Evolutionary conservation across 64 coral and sea anemone species (phyloP).

Genomic region (Stylophora pistillata): DNA sequence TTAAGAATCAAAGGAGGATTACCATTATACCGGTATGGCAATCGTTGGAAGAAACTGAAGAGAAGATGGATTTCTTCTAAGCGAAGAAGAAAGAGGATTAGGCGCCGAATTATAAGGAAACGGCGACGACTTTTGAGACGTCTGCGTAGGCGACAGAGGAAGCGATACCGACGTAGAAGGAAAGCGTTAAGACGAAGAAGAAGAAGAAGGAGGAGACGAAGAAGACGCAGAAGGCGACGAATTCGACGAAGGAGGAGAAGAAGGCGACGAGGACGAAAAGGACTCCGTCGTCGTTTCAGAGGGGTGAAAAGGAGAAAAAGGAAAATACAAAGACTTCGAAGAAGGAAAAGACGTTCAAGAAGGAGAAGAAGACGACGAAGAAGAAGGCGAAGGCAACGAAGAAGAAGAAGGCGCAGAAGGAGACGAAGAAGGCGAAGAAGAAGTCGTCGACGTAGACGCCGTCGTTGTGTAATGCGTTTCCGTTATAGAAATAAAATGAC

Average conservation of each 20-base stretch:
- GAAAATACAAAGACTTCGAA: neutral
- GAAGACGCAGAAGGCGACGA: slow-evolving; percentile 13
- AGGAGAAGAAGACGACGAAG: slow-evolving; percentile 1
- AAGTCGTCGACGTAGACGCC: slow-evolving; percentile 6
- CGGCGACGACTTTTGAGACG: neutral
- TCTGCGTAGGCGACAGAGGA: neutral
- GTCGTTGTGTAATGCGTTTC: slow-evolving; percentile 31
- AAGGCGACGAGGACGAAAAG: neutral
- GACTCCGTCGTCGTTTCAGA: neutral
- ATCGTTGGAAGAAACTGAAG: neutral
- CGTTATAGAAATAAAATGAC: neutral
- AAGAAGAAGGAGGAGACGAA: neutral
- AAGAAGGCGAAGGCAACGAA: slow-evolving; percentile 4
- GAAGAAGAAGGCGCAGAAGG: slow-evolving; percentile 18
- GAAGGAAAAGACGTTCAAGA: neutral
- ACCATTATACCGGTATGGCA: neutral
- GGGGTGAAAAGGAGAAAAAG: neutral
- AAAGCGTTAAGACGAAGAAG: slow-evolving; percentile 11
- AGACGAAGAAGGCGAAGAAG: slow-evolving; percentile 7
- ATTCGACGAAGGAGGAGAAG: neutral
- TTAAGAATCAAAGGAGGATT: neutral
- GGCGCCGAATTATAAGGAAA: neutral
- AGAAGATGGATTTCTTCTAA: neutral
- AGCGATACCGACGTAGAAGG: slow-evolving; percentile 4
- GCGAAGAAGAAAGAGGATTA: neutral